phyloP scores from a whole-genome alignment of 2,797 vertebrate species.

The Anguilla pacifica region DNA sequence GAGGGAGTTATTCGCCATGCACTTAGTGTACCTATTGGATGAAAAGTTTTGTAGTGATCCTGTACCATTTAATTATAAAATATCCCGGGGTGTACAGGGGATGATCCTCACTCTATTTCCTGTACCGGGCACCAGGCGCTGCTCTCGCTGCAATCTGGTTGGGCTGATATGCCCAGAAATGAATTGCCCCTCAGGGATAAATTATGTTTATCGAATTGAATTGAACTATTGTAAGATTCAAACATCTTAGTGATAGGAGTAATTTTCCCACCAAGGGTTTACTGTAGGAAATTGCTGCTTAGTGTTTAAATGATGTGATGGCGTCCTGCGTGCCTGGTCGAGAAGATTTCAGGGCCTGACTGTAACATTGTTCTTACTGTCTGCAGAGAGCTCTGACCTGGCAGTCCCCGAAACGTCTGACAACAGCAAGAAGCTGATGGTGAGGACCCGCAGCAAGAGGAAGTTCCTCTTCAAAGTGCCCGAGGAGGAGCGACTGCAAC shows the following conservation, averaged over 20 bases:
- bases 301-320: neutral
- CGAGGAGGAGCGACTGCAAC: slow-evolving; percentile 83
- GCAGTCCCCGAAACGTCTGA: slow-evolving; percentile 89
- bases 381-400: slow-evolving; percentile 76
- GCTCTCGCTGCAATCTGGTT: no score
- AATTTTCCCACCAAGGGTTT: neutral
- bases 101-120: no score
- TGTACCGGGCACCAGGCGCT: no score
- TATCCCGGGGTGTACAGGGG: no score
- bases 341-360: neutral
- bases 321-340: neutral
- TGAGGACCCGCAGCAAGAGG: slow-evolving; percentile 92
- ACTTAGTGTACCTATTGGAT: neutral
- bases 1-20: neutral
- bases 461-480: slow-evolving; percentile 96
- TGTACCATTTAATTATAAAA: neutral
- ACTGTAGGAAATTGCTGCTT: neutral
- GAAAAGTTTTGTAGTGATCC: neutral
- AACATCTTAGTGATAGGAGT: neutral
- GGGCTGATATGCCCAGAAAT: no score
- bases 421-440: slow-evolving; percentile 93
- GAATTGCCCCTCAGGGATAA: no score
- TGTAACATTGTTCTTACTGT: slow-evolving; percentile 9
- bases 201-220: no score
- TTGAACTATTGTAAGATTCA: neutral